Evolutionary conservation across 2,113 vertebrate genomes (phyloP).

Genomic region (Daboia siamensis): DNA sequence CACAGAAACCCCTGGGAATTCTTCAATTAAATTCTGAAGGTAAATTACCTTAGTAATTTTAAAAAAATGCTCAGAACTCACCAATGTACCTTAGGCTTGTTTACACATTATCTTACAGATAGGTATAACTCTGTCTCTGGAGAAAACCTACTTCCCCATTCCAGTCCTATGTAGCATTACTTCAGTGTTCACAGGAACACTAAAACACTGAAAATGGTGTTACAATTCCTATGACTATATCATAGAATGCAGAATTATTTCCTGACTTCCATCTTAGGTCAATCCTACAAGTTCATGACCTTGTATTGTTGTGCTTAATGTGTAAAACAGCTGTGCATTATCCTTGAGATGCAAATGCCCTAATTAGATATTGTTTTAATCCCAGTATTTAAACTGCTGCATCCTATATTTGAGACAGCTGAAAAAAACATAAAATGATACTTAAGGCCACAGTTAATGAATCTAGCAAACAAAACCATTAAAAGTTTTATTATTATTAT

Average conservation of each 20-base stretch:
- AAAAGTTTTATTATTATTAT: not conserved
- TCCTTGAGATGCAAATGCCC: not conserved
- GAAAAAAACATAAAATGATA: not conserved
- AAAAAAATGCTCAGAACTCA: slow-evolving; percentile 4
- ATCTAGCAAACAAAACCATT: not conserved
- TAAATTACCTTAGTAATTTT: slow-evolving; percentile 24
- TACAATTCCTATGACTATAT: not conserved
- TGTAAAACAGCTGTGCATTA: not conserved
- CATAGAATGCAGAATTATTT: not conserved
- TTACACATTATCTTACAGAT: slow-evolving; percentile 17
- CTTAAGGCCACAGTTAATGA: not conserved
- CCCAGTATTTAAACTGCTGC: not conserved
- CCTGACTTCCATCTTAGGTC: not conserved
- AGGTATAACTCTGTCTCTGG: slow-evolving; percentile 12
- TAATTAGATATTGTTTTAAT: not conserved
- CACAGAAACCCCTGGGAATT: slow-evolving; percentile 18
- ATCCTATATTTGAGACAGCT: not conserved
- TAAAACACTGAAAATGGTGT: not conserved
- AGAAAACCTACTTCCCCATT: not conserved
- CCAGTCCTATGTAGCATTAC: not conserved
- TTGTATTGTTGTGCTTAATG: not conserved
- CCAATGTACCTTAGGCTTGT: slow-evolving; percentile 21
- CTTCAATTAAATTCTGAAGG: slow-evolving; percentile 12
- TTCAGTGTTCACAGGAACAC: not conserved
- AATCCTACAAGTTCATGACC: not conserved